Evolutionary conservation across 1,140 invertebrate genomes (phyloP), one percentile per base, ranked within the genome.

Genomic region (Lanistes nyassanus): DNA sequence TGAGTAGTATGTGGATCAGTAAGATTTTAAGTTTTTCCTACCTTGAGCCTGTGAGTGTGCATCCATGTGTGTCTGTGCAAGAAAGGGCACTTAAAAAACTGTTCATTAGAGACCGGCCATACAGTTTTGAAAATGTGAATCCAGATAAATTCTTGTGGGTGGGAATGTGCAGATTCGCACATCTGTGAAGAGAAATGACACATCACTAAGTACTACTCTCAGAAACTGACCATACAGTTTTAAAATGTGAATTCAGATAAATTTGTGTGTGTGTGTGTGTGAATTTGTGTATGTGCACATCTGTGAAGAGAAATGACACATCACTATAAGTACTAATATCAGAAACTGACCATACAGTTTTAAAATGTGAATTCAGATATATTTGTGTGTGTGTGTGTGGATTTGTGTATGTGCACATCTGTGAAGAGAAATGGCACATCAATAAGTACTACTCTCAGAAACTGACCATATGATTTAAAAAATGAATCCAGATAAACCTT

Each of bases 1-100:
- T 83, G 71, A 75, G 78, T 65, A 51, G 47, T 68, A 66, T 75
- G 65, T 73, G 60, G 47, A 36, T 76, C n/a, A n/a, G n/a, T n/a
- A n/a, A n/a, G 42, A 47, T 47, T 13, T 47, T 47, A 47, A 47
- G n/a, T n/a, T n/a, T n/a, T n/a, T n/a, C n/a, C n/a, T n/a, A n/a
- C n/a, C n/a, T n/a, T n/a, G n/a, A n/a, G n/a, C n/a, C n/a, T n/a
- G n/a, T n/a, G n/a, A n/a, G 56, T 60, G 56, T 60, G 56, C 31
- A 31, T 60, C n/a, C 31, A 31, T 60, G 56, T 60, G 56, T 60
- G 56, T 60, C n/a, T 60, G 56, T 60, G 56, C 31, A 55, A 55
- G 53, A n/a, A 55, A 16, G 53, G 53, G 13, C 13, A 55, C n/a
- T 31, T 36, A 29, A 29, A 36, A 36, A 7, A 64, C 60, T 16